phyloP scores from a whole-genome alignment of 2,113 vertebrate genomes.

The Anas platyrhynchos region DNA sequence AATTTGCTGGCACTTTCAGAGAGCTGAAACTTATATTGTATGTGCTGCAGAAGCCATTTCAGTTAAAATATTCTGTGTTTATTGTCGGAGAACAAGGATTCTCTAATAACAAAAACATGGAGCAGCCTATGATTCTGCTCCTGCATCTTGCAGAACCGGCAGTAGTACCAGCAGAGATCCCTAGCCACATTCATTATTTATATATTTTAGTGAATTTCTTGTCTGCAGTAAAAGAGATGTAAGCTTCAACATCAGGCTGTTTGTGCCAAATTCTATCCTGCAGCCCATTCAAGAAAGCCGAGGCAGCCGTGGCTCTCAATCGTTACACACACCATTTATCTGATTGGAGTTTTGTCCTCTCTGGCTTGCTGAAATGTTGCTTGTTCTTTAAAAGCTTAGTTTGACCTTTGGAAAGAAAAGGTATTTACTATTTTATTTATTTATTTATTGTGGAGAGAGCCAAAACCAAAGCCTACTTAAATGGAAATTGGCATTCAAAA shows the following conservation, averaged over 20 bases:
- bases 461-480: neutral
- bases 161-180: constrained; percentile 57
- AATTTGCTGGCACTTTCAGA: constrained; percentile 61
- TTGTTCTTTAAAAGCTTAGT: constrained; percentile 49
- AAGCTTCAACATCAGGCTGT: constrained; percentile 56
- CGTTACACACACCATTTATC: constrained; percentile 66
- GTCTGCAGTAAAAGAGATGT: constrained; percentile 74
- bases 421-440: constrained; percentile 8
- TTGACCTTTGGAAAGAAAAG: constrained; percentile 67
- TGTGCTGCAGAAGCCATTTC: constrained; percentile 56
- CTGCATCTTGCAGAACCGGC: constrained; percentile 62
- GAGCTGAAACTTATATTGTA: constrained; percentile 32
- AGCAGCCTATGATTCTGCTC: constrained; percentile 43
- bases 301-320: constrained; percentile 36
- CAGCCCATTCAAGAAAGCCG: constrained; percentile 50
- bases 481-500: constrained; percentile 42
- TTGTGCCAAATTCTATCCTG: constrained; percentile 61
- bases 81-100: constrained; percentile 53
- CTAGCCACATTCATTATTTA: constrained; percentile 79
- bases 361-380: constrained; percentile 49
- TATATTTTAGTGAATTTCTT: constrained; percentile 76
- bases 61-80: constrained; percentile 50
- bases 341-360: constrained; percentile 67
- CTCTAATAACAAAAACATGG: constrained; percentile 52
- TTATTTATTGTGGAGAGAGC: neutral